A percentile compares a stretch with the other conserved stretches of the same genome.
phyloP scores from a whole-genome alignment of 2,888 invertebrate genomes.

The Heliconius ethilla region DNA sequence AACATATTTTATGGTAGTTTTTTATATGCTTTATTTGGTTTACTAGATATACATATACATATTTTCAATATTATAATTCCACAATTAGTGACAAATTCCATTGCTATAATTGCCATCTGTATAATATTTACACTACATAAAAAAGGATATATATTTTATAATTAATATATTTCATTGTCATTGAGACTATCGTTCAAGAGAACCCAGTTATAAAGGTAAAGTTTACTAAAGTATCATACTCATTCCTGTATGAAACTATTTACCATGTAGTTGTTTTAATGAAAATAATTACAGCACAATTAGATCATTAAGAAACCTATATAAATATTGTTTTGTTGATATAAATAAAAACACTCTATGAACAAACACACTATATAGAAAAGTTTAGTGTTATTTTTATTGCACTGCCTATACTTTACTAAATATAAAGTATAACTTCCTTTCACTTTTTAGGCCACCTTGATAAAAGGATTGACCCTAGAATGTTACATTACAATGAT shows the following conservation, averaged over 20 bases:
- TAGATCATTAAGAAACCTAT: background rate
- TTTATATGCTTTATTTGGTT: background rate
- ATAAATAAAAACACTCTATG: background rate
- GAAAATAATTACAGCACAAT: background rate
- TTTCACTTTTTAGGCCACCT: background rate
- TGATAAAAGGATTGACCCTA: conserved; percentile 7
- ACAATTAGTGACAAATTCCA: too few species aligned
- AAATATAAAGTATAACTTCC: conserved; percentile 1
- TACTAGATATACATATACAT: background rate
- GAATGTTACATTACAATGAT: background rate
- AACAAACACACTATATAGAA: background rate
- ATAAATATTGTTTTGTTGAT: background rate
- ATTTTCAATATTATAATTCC: background rate
- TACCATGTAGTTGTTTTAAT: background rate
- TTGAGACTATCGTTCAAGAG: too few species aligned
- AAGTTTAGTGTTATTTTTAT: background rate
- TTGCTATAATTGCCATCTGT: too few species aligned
- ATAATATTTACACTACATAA: too few species aligned
- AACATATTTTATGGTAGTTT: too few species aligned
- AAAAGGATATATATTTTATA: too few species aligned
- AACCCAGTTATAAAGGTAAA: background rate
- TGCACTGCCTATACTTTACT: background rate
- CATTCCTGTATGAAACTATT: background rate
- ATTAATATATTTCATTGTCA: too few species aligned
- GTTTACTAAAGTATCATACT: background rate